These are phyloP conservation scores for Julus scanicus DNA, from an alignment of 2,888 invertebrate genomes.

Conservation along the genomic window DNA sequence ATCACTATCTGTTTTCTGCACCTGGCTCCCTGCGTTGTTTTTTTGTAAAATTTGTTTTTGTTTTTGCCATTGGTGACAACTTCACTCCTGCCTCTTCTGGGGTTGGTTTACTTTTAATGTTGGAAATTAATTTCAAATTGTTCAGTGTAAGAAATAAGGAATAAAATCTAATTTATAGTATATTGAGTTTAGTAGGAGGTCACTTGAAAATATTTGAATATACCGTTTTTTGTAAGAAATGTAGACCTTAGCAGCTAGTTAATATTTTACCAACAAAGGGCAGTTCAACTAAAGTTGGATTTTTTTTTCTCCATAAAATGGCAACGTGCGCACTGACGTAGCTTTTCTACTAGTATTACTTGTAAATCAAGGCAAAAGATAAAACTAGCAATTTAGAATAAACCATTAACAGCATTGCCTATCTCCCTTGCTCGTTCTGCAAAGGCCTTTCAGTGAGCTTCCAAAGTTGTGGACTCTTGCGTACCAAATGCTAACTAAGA, in stretches of 20 bases:
- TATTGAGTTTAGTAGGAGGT: not conserved
- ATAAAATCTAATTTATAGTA: conserved; percentile 20
- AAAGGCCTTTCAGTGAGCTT: not conserved
- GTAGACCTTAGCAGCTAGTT: conserved; percentile 4
- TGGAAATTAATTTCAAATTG: conserved; percentile 24
- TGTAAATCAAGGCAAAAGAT: conserved; percentile 26
- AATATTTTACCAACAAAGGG: conserved; percentile 24
- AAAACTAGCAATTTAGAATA: not conserved
- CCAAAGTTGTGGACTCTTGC: not conserved
- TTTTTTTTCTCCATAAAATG: not conserved
- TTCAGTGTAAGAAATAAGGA: conserved; percentile 1
- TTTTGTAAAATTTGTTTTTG: not conserved
- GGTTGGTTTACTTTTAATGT: conserved; percentile 25
- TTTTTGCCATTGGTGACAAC: conserved; percentile 22
- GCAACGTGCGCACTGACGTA: not conserved
- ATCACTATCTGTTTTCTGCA: not conserved
- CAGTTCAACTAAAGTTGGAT: not conserved
- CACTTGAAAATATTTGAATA: conserved; percentile 10
- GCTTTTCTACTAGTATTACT: not conserved
- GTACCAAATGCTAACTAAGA: not conserved
- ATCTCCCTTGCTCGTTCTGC: not conserved
- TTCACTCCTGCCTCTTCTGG: not conserved
- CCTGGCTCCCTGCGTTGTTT: not conserved
- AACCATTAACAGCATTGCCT: not conserved
- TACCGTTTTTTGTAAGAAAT: not conserved